A percentile compares a stretch with the other conserved stretches of the same genome.
phyloP scores from a whole-genome alignment of 2,888 invertebrate species.

The Lacanobia wlatinum region DNA sequence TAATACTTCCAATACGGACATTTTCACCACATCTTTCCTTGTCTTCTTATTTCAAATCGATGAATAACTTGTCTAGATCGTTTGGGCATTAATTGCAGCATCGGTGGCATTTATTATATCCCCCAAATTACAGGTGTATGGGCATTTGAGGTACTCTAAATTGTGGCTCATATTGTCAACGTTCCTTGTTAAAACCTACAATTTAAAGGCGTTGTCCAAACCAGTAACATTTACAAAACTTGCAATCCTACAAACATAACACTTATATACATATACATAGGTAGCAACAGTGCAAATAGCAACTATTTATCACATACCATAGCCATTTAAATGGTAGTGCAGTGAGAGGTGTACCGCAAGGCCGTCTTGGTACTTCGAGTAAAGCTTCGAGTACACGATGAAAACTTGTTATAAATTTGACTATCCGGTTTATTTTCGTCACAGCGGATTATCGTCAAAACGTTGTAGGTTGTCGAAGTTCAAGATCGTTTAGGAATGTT shows the following conservation, averaged over 20 bases:
- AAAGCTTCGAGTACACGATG: conserved; percentile 47
- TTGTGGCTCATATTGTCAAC: too few species aligned
- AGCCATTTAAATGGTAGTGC: conserved; percentile 61
- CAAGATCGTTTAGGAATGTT: conserved; percentile 48
- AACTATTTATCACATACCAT: conserved; percentile 63
- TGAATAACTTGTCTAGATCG: too few species aligned
- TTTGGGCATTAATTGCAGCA: too few species aligned
- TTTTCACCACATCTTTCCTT: background rate
- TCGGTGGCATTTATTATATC: too few species aligned
- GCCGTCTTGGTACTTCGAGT: conserved; percentile 64
- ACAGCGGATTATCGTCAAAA: conserved; percentile 53
- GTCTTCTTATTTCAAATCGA: too few species aligned
- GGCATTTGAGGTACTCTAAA: too few species aligned
- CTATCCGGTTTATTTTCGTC: conserved; percentile 62
- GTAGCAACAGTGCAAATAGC: conserved; percentile 29
- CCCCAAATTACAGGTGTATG: too few species aligned
- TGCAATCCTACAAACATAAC: conserved; percentile 35
- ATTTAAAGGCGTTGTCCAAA: conserved; percentile 40
- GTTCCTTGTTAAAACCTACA: conserved; percentile 1
- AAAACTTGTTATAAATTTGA: conserved; percentile 54
- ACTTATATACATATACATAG: conserved; percentile 36
- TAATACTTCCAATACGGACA: too few species aligned
- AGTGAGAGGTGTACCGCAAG: conserved; percentile 71
- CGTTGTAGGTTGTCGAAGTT: conserved; percentile 43
- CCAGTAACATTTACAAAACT: conserved; percentile 45